These are phyloP conservation scores for Carcina quercana DNA, from an alignment of 2,888 invertebrate genomes.

Conservation along the genomic window DNA sequence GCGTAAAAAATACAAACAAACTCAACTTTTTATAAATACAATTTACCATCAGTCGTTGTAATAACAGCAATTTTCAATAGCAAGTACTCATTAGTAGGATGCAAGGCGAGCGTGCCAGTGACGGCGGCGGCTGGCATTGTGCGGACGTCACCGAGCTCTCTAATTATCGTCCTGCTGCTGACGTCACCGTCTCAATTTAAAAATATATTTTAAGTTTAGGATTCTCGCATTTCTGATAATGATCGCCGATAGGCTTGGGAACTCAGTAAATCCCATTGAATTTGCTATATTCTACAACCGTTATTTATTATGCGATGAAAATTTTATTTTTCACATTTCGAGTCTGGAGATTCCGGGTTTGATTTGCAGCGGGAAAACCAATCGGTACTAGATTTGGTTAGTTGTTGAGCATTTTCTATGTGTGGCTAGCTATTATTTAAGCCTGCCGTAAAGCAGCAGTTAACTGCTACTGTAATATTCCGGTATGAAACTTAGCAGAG, in stretches of 20 bases:
- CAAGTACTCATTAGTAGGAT: not conserved
- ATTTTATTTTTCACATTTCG: not conserved
- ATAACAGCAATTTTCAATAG: conserved; percentile 14
- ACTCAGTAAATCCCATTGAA: not conserved
- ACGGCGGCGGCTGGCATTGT: conserved; percentile 6
- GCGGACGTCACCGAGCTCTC: conserved; percentile 8
- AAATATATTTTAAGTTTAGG: not conserved
- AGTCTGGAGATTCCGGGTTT: not conserved
- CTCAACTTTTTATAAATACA: too few relatives aligned
- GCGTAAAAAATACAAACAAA: too few relatives aligned
- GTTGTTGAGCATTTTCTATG: too few relatives aligned
- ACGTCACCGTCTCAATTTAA: conserved; percentile 10
- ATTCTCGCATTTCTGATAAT: not conserved
- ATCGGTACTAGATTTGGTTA: too few relatives aligned
- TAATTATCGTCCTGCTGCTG: conserved; percentile 20
- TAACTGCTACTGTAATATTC: too few relatives aligned
- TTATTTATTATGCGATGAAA: too few relatives aligned
- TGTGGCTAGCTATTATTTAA: too few relatives aligned
- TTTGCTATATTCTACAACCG: too few relatives aligned
- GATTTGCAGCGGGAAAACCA: not conserved
- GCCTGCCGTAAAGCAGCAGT: too few relatives aligned
- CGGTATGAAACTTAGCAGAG: too few relatives aligned
- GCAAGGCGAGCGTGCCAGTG: not conserved
- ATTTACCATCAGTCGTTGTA: too few relatives aligned
- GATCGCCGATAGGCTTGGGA: not conserved